Percentiles rank a stretch among this genome's conserved stretches.
Conservation (phyloP, 2,797 vertebrate genomes). For the Phalanger gymnotis region DNA sequence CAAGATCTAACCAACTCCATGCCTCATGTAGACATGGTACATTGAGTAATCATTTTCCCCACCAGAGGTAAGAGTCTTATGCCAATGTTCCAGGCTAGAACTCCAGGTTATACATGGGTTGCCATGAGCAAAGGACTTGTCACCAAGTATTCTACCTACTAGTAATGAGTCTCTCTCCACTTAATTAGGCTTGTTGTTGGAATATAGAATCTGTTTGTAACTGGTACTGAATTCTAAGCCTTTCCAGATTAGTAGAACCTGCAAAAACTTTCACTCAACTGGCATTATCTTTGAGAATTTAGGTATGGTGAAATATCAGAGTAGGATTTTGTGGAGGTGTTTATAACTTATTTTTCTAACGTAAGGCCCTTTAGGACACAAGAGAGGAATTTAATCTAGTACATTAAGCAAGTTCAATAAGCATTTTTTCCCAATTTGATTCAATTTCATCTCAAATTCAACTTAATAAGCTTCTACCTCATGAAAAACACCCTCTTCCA, state of each 20-base stretch:
- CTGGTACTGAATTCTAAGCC: neutral
- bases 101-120: neutral
- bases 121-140: neutral
- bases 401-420: neutral
- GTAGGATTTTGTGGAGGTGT: neutral
- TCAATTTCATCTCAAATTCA: neutral
- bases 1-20: neutral
- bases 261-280: neutral
- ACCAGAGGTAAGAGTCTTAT: neutral
- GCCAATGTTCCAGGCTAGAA: neutral
- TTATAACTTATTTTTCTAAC: neutral
- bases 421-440: neutral
- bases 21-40: neutral
- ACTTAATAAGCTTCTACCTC: neutral
- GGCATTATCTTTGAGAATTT: neutral
- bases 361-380: neutral
- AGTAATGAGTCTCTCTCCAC: neutral
- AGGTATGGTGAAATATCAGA: neutral
- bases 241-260: neutral
- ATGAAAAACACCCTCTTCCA: neutral
- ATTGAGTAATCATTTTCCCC: neutral
- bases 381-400: neutral
- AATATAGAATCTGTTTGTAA: neutral
- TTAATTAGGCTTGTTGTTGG: neutral
- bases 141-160: neutral